Conservation (phyloP, 2,888 invertebrate species). For the Celastrina argiolus region DNA sequence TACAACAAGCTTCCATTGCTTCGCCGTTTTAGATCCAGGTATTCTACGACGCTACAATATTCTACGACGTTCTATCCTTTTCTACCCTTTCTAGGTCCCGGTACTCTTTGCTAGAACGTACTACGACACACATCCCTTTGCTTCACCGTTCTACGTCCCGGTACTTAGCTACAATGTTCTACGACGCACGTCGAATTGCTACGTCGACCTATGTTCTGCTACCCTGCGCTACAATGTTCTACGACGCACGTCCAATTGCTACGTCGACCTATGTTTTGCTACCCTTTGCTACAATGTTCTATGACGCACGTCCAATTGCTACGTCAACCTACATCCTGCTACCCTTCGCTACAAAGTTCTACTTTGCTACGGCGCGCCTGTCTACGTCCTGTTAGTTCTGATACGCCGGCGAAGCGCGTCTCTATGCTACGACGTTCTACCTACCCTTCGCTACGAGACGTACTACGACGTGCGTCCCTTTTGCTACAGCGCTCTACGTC, state of each 20-base stretch:
- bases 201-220: not conserved
- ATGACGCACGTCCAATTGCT: no score
- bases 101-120: not conserved
- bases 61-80: not conserved
- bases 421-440: no score
- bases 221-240: not conserved
- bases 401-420: no score
- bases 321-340: not conserved
- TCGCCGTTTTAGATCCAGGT: no score
- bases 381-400: no score
- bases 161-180: not conserved
- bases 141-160: no score
- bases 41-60: no score
- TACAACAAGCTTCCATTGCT: no score
- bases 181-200: not conserved
- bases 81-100: not conserved
- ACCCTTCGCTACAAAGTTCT: not conserved
- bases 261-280: not conserved
- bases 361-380: no score
- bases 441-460: no score
- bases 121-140: not conserved
- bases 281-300: not conserved
- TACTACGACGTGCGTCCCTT: not conserved
- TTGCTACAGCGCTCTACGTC: not conserved
- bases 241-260: not conserved